Conservation (phyloP, 2,797 vertebrate genomes). For the Sorex maritimensis region DNA sequence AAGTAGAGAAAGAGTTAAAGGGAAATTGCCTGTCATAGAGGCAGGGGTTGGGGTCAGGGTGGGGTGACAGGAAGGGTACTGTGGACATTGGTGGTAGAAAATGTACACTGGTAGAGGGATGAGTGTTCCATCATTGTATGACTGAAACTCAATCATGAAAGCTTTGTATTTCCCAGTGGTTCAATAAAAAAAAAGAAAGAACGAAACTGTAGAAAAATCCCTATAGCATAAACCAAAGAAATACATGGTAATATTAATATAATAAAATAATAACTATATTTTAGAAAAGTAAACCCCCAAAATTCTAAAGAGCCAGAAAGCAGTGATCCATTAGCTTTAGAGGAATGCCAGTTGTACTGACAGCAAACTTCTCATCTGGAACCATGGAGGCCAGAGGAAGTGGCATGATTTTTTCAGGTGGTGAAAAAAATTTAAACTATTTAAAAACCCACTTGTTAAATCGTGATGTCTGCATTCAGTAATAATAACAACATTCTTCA, state of each 20-base stretch:
- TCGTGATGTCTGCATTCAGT: background rate
- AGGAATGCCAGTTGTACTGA: too few relatives aligned
- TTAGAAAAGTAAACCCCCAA: background rate
- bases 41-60: too few relatives aligned
- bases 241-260: background rate
- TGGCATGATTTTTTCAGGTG: background rate
- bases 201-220: background rate
- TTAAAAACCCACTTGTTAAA: background rate
- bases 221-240: background rate
- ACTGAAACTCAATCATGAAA: background rate
- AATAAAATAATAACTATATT: background rate
- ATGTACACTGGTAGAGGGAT: too few relatives aligned
- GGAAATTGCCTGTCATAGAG: too few relatives aligned
- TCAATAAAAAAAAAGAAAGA: conserved; percentile 53
- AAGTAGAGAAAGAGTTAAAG: background rate
- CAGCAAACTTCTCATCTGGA: background rate
- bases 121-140: background rate
- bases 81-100: too few relatives aligned
- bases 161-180: background rate
- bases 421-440: too few relatives aligned
- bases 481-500: background rate
- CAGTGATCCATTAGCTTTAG: background rate
- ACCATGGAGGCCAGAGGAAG: background rate
- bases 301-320: background rate
- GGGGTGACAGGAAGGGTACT: too few relatives aligned